Evolutionary conservation across 2,888 invertebrate species (phyloP).

Genomic region (Phengaris arion): DNA sequence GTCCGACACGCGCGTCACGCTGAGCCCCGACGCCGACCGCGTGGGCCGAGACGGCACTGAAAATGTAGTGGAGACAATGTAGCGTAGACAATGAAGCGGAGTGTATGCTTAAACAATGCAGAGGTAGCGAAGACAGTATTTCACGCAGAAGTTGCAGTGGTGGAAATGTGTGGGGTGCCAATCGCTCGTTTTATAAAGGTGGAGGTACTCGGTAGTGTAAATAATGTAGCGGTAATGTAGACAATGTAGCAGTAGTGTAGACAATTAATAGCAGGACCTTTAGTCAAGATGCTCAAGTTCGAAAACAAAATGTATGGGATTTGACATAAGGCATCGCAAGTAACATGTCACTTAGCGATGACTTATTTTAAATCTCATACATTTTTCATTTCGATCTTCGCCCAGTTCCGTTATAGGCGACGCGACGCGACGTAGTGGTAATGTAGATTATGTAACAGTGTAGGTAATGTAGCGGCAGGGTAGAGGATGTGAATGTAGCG

Average conservation of each 20-base stretch:
- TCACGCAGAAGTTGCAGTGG: too few species aligned
- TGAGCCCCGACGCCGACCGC: slow-evolving; percentile 85
- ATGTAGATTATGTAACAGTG: background rate
- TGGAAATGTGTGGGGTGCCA: too few species aligned
- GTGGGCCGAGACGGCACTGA: slow-evolving; percentile 86
- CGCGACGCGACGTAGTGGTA: background rate
- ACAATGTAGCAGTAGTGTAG: background rate
- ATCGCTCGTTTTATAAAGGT: too few species aligned
- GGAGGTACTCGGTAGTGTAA: background rate
- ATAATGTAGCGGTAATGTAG: background rate
- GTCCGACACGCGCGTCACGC: slow-evolving; percentile 81
- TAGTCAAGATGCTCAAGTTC: too few species aligned
- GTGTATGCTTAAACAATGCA: too few species aligned
- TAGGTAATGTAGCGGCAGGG: background rate
- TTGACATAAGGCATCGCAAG: too few species aligned
- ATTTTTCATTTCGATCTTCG: too few species aligned
- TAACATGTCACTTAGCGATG: too few species aligned
- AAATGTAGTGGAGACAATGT: background rate
- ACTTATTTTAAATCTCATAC: too few species aligned
- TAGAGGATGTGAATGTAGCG: background rate
- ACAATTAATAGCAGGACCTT: background rate
- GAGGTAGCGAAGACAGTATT: too few species aligned
- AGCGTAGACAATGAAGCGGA: background rate
- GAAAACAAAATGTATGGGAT: too few species aligned
- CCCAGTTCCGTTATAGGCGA: too few species aligned